Evolutionary conservation across 64 coral and sea anemone genomes (phyloP).

Genomic region (Astreopora myriophthalma): DNA sequence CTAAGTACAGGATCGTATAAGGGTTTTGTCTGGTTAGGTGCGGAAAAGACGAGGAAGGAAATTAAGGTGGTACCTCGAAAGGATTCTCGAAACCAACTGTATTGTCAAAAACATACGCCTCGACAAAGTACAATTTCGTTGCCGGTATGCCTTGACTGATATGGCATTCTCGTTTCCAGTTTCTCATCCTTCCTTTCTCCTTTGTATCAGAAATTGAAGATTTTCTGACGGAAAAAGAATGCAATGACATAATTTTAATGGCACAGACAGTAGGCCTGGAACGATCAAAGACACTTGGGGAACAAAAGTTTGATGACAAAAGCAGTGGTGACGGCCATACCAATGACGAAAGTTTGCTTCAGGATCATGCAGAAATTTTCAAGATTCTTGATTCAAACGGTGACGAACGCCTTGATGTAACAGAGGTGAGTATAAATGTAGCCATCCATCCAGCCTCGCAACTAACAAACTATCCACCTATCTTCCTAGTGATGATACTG

Average conservation of each 20-base stretch:
- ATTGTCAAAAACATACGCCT: too few species aligned
- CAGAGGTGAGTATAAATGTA: not conserved
- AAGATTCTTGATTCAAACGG: not conserved
- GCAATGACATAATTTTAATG: constrained; percentile 74
- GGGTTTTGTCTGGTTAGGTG: not conserved
- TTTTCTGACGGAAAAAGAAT: constrained; percentile 60
- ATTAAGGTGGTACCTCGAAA: too few species aligned
- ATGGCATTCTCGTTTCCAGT: too few species aligned
- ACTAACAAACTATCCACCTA: too few species aligned
- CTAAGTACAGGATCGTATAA: not conserved
- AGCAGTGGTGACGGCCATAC: not conserved
- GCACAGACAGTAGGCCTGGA: constrained; percentile 55
- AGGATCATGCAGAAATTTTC: not conserved
- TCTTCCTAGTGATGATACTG: too few species aligned
- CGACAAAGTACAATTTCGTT: too few species aligned
- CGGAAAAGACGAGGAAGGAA: not conserved
- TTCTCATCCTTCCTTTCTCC: not conserved
- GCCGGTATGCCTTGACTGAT: too few species aligned
- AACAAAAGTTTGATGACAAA: not conserved
- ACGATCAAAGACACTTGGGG: constrained; percentile 14
- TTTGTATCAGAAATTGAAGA: constrained; percentile 57
- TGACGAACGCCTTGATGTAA: not conserved
- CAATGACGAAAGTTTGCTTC: not conserved
- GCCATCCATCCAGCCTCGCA: not conserved
- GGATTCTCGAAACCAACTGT: too few species aligned